Evolutionary conservation across 53 echinoderm and acorn worm genomes (phyloP).

Genomic region (Astropecten irregularis): DNA sequence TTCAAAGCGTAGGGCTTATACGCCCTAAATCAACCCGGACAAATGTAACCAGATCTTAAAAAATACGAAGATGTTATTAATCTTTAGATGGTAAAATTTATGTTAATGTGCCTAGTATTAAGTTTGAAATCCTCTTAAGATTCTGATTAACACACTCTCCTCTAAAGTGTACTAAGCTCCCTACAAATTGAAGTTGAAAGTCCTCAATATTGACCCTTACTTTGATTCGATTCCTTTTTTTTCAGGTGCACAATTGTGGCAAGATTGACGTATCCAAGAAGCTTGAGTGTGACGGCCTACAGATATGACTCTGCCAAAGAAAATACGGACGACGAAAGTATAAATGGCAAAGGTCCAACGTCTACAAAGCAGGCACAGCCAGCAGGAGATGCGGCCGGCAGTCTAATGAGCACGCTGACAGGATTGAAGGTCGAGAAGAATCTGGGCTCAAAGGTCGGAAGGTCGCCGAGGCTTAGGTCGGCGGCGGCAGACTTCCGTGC

Average conservation of each 20-base stretch:
- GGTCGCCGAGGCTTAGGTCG: constrained; percentile 22
- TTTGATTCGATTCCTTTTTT: too few species aligned
- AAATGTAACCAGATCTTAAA: too few species aligned
- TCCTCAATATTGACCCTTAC: too few species aligned
- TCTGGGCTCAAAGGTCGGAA: constrained; percentile 23
- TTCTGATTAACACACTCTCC: too few species aligned
- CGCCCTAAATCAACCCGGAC: too few species aligned
- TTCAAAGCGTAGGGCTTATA: too few species aligned
- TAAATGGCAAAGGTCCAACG: neutral
- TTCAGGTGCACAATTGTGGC: neutral
- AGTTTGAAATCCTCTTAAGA: too few species aligned
- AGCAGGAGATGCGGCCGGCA: neutral
- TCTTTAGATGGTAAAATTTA: too few species aligned
- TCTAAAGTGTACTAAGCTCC: too few species aligned
- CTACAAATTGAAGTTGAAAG: too few species aligned
- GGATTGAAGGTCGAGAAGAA: constrained; percentile 44
- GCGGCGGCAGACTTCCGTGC: constrained; percentile 39
- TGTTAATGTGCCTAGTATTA: too few species aligned
- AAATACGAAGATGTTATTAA: too few species aligned
- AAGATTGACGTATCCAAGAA: neutral
- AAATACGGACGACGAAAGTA: neutral
- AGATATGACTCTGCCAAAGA: neutral
- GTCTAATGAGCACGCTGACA: constrained; percentile 37
- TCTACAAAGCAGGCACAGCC: neutral
- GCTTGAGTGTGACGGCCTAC: neutral